Conservation (phyloP, 2,797 vertebrate genomes). For the Emydoidea blandingii region DNA sequence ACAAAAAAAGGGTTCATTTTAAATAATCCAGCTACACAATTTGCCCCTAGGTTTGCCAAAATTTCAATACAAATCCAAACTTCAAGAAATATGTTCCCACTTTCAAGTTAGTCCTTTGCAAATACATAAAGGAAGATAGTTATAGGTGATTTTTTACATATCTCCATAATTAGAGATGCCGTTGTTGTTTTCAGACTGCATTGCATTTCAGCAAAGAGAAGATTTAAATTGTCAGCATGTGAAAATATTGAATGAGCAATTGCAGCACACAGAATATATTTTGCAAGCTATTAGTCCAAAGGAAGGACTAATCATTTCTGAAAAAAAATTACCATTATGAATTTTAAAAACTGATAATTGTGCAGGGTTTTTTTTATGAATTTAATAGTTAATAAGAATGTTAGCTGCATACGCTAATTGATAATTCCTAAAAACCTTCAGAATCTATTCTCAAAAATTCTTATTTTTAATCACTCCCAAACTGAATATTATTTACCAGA, state of each 20-base stretch:
- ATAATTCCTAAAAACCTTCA: neutral
- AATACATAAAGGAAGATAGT: rapidly evolving
- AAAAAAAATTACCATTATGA: neutral
- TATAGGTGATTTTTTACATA: neutral
- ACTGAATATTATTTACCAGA: neutral
- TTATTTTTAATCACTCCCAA: neutral
- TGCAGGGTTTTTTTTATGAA: neutral
- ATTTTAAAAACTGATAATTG: neutral
- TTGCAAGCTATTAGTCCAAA: neutral
- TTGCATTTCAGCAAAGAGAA: neutral
- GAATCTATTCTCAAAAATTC: neutral
- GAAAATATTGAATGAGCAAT: neutral
- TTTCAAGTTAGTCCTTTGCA: neutral
- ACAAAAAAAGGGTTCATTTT: rapidly evolving
- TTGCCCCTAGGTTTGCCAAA: neutral
- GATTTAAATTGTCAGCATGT: neutral
- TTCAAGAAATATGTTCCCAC: rapidly evolving
- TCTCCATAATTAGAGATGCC: rapidly evolving
- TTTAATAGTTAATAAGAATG: neutral
- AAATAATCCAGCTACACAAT: neutral
- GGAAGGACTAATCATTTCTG: neutral
- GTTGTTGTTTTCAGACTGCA: neutral
- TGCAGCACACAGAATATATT: neutral
- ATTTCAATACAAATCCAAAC: neutral
- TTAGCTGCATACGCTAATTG: neutral